These are phyloP conservation scores for Martes martes DNA, from an alignment of 2,113 vertebrate species.

Conservation along the genomic window DNA sequence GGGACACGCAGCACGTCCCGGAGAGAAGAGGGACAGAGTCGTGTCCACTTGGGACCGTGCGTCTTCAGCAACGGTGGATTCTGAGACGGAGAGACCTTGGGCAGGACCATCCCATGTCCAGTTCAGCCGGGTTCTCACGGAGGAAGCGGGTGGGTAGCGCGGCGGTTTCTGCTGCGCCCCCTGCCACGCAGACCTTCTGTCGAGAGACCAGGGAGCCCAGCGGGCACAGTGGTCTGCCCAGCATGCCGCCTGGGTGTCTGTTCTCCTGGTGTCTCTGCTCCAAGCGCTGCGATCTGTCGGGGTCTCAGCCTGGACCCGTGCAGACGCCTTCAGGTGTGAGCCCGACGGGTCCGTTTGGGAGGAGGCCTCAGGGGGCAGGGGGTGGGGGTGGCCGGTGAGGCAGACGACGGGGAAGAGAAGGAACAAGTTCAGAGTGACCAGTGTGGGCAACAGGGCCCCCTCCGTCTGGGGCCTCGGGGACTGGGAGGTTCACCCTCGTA, in stretches of 20 bases:
- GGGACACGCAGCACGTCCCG: rapidly evolving
- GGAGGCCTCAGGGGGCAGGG: neutral
- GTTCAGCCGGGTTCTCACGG: rapidly evolving
- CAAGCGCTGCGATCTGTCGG: rapidly evolving
- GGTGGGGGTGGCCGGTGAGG: neutral
- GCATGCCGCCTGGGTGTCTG: rapidly evolving
- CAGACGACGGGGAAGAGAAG: neutral
- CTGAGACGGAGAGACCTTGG: neutral
- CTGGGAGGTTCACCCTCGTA: rapidly evolving
- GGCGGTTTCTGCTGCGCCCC: rapidly evolving
- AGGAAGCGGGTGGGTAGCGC: too few relatives aligned
- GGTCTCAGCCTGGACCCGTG: rapidly evolving
- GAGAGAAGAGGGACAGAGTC: neutral
- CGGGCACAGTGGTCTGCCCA: rapidly evolving
- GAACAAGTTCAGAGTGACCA: too few relatives aligned
- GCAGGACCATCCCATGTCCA: neutral
- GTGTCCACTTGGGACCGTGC: neutral
- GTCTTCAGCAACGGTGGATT: neutral
- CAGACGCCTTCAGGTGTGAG: neutral
- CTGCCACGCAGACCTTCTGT: rapidly evolving
- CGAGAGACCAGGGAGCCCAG: neutral
- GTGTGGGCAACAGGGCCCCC: neutral
- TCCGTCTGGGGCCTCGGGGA: neutral
- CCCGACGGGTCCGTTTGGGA: rapidly evolving
- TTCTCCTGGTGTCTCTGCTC: neutral